phyloP scores from a whole-genome alignment of 2,113 vertebrate genomes.

The Phocoena phocoena region DNA sequence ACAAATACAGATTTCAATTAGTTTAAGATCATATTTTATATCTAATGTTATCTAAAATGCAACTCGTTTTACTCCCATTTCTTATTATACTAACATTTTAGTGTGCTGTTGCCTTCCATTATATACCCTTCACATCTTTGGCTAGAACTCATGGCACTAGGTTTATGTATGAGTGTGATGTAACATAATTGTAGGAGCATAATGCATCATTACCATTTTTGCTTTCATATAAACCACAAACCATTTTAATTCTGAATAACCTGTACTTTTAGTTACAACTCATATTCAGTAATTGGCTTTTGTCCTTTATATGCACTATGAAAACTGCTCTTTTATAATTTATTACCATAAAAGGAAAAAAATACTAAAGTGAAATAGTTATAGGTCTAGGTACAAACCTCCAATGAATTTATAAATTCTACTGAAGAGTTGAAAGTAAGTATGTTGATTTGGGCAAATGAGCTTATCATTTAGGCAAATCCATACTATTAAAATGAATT shows the following conservation, averaged over 20 bases:
- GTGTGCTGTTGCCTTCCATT: background rate
- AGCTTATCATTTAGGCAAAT: background rate
- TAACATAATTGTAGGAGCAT: background rate
- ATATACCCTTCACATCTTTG: background rate
- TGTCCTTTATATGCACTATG: background rate
- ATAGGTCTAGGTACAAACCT: background rate
- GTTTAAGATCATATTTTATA: background rate
- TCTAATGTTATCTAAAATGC: background rate
- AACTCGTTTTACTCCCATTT: conserved; percentile 5
- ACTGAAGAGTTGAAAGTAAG: background rate
- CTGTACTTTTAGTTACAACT: background rate
- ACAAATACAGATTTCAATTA: conserved; percentile 21
- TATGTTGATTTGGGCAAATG: background rate
- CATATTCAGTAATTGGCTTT: background rate
- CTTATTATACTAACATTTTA: background rate
- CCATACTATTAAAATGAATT: background rate
- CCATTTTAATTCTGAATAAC: conserved; percentile 8
- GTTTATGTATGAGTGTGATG: background rate
- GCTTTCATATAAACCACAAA: background rate
- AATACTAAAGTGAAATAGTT: background rate
- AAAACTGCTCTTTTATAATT: background rate
- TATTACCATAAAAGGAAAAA: background rate
- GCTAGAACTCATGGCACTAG: background rate
- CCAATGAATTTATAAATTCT: background rate
- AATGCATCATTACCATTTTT: background rate